Base-by-base conservation (phyloP, 2,113 vertebrate species). In the Poecile atricapillus region DNA sequence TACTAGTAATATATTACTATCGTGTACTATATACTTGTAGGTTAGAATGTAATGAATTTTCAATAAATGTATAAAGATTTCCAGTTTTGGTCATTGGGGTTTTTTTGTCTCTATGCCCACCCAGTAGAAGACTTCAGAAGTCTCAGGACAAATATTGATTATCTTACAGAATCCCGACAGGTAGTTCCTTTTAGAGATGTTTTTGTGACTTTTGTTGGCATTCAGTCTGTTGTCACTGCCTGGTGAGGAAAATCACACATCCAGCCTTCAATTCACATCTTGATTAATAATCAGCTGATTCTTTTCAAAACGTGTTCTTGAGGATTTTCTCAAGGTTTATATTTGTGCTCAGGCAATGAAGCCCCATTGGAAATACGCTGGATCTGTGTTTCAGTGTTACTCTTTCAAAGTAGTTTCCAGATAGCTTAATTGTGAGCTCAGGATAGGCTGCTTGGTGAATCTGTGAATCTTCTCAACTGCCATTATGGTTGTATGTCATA, bases 71-170 rank as follows among this genome's bases (percentile, higher is more conserved):
- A 50, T 41, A n/a, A 76, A 33, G 30, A 81, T 69, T 84, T 81
- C 15, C 11, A n/a, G 6, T 28, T 73, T 82, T 55, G 22, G 14
- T 53, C 5, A 39, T 4, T 65, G 39, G 7, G 8, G 1, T 30
- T 1, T 1, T 82, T 52, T 5, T 1, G 10, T 25, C 6, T 58
- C 10, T 3, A 3, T 39, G 4, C 6, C 5, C 33, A 10, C 7
- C 7, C 14, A 47, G 15, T 22, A 44, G 55, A 46, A 69, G 22
- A 77, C 20, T 50, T 64, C 19, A 62, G 4, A 83, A 53, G 21
- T 56, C 37, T 86, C 37, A 60, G 52, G 59, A 37, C 30, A 59
- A 33, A 4, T 58, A 76, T 18, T 64, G 33, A 44, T 63, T 60
- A 43, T 74, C 31, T 80, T 89, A 31, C 28, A 65, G 43, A 69